Evolutionary conservation across 2,797 vertebrate species (phyloP), one percentile per base, ranked within the genome.

Genomic region (Benthosema pterotum): DNA sequence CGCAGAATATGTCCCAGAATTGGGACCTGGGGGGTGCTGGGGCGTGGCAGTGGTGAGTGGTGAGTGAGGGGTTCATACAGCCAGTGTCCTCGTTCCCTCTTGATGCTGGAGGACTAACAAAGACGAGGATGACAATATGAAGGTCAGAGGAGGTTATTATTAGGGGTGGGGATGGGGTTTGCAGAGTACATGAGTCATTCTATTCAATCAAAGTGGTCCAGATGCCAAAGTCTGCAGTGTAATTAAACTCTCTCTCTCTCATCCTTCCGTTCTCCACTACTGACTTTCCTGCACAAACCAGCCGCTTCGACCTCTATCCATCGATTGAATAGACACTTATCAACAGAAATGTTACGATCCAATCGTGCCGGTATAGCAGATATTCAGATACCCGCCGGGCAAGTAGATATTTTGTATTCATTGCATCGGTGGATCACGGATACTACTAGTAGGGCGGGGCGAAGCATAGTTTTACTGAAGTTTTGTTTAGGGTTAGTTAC

Each of bases 221-320:
- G 72, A 80, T 80, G 76, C 74, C 78, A 78, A n/a, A 83, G 74
- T 62, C 79, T 71, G 80, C 84, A 77, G 75, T 83, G 82, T 86
- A 83, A 89, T 86, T 84, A 87, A 80, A 85, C 74, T 73, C 65
- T 81, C 79, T 84, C 83, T 86, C 73, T 79, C 74, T 52, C 38
- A 3, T 65, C 43, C 38, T 42, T 4, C 15, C 32, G 12, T 52
- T 19, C 28, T 12, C 50, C 60, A 58, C 45, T 38, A 69, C 57
- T 28, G n/a, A 72, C 67, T 76, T 54, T 55, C 54, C 57, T n/a
- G n/a, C n/a, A n/a, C n/a, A n/a, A n/a, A n/a, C n/a, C n/a, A n/a
- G n/a, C n/a, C n/a, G n/a, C n/a, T n/a, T n/a, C n/a, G n/a, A n/a
- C n/a, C n/a, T n/a, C n/a, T n/a, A n/a, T n/a, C n/a, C n/a, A n/a